phyloP scores from a whole-genome alignment of 2,797 vertebrate species.

The Periophthalmus magnuspinnatus region DNA sequence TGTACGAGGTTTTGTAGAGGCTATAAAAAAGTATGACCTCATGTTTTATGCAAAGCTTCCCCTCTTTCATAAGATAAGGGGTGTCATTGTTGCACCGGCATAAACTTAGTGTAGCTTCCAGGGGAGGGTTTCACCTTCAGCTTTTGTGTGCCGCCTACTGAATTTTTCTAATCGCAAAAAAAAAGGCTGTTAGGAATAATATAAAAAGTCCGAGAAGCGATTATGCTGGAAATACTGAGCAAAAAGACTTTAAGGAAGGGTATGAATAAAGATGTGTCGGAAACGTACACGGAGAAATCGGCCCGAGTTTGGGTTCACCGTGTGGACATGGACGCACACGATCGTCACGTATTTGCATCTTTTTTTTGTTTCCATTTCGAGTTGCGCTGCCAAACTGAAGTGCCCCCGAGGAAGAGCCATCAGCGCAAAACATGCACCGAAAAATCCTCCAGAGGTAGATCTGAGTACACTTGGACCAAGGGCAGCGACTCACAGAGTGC shows the following conservation, averaged over 20 bases:
- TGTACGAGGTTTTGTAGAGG: constrained; percentile 59
- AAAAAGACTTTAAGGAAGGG: not conserved
- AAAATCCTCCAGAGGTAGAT: not conserved
- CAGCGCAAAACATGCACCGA: not conserved
- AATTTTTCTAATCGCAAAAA: constrained; percentile 24
- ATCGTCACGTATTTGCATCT: too few species aligned
- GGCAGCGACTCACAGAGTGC: too few species aligned
- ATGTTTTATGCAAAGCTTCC: constrained; percentile 76
- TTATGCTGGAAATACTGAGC: not conserved
- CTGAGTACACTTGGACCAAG: too few species aligned
- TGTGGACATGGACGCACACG: not conserved
- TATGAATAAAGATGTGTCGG: not conserved
- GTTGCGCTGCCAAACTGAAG: too few species aligned
- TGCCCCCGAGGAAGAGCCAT: too few species aligned
- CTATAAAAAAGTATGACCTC: constrained; percentile 57
- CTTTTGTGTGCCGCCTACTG: constrained; percentile 29
- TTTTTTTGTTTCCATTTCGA: too few species aligned
- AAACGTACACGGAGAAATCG: not conserved
- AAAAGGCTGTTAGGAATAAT: constrained; percentile 11
- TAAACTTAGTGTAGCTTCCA: constrained; percentile 39
- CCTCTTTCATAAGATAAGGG: constrained; percentile 68
- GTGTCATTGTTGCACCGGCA: constrained; percentile 58
- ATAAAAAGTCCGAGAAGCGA: not conserved
- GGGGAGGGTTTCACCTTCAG: constrained; percentile 63
- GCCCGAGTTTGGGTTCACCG: not conserved